Evolutionary conservation across 2,888 invertebrate species (phyloP).

Genomic region (Diadegma fenestrale): DNA sequence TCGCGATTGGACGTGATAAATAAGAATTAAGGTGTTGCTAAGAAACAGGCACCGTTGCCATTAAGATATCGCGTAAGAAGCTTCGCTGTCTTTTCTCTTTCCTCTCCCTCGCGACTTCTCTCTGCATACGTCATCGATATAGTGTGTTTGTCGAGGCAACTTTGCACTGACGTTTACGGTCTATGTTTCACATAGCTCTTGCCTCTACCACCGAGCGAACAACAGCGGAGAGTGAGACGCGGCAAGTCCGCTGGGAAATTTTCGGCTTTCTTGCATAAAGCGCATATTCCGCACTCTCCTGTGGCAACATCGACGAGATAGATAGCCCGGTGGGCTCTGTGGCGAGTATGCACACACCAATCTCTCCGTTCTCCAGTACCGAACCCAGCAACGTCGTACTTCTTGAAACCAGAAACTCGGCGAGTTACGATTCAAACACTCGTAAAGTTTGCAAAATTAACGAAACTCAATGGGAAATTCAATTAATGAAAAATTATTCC

Average conservation of each 20-base stretch:
- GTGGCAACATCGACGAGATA: slow-evolving; percentile 68
- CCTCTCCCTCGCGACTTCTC: slow-evolving; percentile 4
- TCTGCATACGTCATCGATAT: slow-evolving; percentile 24
- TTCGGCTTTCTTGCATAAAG: slow-evolving; percentile 75
- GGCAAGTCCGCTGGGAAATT: slow-evolving; percentile 79
- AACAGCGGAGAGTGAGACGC: slow-evolving; percentile 68
- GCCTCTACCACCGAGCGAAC: background rate
- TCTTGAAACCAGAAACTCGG: slow-evolving; percentile 51
- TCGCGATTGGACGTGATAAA: slow-evolving; percentile 9
- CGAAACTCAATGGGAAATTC: slow-evolving; percentile 3
- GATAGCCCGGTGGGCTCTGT: slow-evolving; percentile 56
- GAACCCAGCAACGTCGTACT: slow-evolving; percentile 37
- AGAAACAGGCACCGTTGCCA: background rate
- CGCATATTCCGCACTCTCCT: slow-evolving; percentile 65
- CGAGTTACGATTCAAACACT: slow-evolving; percentile 45
- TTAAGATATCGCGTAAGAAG: background rate
- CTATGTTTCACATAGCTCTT: slow-evolving; percentile 38
- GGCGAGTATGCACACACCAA: slow-evolving; percentile 22
- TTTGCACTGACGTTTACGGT: slow-evolving; percentile 60
- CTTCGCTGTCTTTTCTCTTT: background rate
- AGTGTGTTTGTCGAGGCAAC: slow-evolving; percentile 51
- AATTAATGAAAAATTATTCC: background rate
- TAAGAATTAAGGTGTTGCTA: slow-evolving; percentile 1
- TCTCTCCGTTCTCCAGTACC: slow-evolving; percentile 16
- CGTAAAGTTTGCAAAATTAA: slow-evolving; percentile 29